Evolutionary conservation across 2,888 invertebrate species (phyloP).

Genomic region (Acrocera orbiculus): DNA sequence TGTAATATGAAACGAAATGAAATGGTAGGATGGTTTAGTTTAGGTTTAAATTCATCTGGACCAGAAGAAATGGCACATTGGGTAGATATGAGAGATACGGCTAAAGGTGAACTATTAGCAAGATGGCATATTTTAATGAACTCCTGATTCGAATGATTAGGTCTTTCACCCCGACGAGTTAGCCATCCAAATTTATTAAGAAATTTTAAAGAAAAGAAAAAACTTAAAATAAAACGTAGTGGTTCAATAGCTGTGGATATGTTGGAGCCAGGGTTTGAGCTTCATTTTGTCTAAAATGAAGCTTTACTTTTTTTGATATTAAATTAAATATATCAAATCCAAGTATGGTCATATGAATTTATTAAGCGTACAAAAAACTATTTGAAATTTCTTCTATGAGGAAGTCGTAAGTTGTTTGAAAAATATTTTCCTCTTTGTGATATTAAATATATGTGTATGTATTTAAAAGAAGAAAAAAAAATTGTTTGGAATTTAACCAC

Average conservation of each 20-base stretch:
- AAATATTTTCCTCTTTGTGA: too few relatives aligned
- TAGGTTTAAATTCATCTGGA: slow-evolving; percentile 81
- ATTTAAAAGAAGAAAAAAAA: too few relatives aligned
- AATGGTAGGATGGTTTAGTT: slow-evolving; percentile 92
- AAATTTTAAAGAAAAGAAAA: slow-evolving; percentile 9
- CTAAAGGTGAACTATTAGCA: slow-evolving; percentile 76
- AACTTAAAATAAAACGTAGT: slow-evolving; percentile 10
- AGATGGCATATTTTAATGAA: slow-evolving; percentile 85
- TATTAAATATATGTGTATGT: too few relatives aligned
- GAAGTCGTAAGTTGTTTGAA: too few relatives aligned
- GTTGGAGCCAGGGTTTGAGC: slow-evolving; percentile 13
- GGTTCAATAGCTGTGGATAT: slow-evolving; percentile 13
- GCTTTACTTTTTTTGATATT: too few relatives aligned
- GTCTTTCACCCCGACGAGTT: slow-evolving; percentile 19
- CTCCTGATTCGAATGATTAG: slow-evolving; percentile 42
- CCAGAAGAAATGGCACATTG: slow-evolving; percentile 84
- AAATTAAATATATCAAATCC: too few relatives aligned
- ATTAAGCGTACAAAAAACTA: too few relatives aligned
- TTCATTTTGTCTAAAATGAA: slow-evolving; percentile 13
- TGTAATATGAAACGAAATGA: slow-evolving; percentile 86
- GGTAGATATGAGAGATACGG: slow-evolving; percentile 78
- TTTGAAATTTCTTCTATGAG: too few relatives aligned
- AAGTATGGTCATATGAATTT: too few relatives aligned
- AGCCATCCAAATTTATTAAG: slow-evolving; percentile 7
- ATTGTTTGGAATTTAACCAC: too few relatives aligned